Base-by-base conservation (phyloP, 2,113 vertebrate genomes). In the Casuarius casuarius region DNA sequence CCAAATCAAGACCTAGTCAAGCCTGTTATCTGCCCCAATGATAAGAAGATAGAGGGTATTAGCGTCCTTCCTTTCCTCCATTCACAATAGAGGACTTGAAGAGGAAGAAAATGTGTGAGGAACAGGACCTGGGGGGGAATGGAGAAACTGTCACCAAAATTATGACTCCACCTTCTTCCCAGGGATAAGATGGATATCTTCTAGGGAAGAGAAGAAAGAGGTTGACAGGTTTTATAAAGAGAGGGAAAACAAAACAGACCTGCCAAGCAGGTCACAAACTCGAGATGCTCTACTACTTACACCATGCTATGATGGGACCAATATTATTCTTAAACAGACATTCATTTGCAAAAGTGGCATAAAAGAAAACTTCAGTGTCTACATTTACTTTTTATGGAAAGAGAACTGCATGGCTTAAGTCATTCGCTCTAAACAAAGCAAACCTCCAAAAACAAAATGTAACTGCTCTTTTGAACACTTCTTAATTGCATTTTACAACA, bases 81-180 rank as follows among this genome's bases (percentile, higher is more conserved):
- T 58, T 92, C 46, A 63, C 46, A 90, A 22, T 0, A 68, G 49
- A 88, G 35, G 28, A 54, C 35, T 54, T 44, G 17, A 92, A 94
- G 63, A 79, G n/a, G 52, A 91, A 92, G 44, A 89, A 76, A 76
- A 77, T 12, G 7, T 71, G 54, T 85, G 74, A 94, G 59, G 28
- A 92, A 68, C 28, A 88, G 81, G 46, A 87, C n/a, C 59, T 83
- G 67, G 19, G 38, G 94, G 46, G 8, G 12, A 94, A 70, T 74
- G 59, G 66, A 91, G 67, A 89, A 91, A 89, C 35, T 77, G 40
- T 70, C 81, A 94, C 35, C 75, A 92, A 94, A 92, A 80, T 80
- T 77, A 76, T 77, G 71, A 83, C 59, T 80, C 42, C 44, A 77
- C 31, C 54, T 88, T 85, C 74, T 92, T 94, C 67, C 84, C 42